Conservation (phyloP, 1,140 invertebrate genomes). For the Mya arenaria region DNA sequence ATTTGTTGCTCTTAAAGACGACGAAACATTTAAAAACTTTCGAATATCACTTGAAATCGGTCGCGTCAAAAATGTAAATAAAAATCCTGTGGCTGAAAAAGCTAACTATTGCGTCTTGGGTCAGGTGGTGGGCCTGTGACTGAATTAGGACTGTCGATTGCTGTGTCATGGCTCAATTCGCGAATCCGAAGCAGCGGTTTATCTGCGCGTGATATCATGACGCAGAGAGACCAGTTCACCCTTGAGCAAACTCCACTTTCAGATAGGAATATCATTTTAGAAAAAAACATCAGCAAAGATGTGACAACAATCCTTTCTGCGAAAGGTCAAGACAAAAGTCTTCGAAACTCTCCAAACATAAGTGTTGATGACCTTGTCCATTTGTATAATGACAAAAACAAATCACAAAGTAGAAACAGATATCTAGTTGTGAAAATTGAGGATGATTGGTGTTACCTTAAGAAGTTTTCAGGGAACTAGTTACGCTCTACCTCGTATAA, state of each 20-base stretch:
- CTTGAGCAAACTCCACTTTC: slow-evolving; percentile 3
- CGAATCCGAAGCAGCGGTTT: slow-evolving; percentile 16
- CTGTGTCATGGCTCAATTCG: slow-evolving; percentile 23
- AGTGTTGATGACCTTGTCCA: slow-evolving; percentile 9
- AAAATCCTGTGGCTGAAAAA: slow-evolving; percentile 55
- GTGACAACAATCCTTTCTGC: slow-evolving; percentile 11
- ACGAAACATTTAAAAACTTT: background rate
- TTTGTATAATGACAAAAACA: background rate
- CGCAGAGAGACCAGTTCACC: slow-evolving; percentile 37
- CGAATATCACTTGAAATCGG: slow-evolving; percentile 37
- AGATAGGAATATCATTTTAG: slow-evolving; percentile 28
- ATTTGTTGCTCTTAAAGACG: slow-evolving; percentile 28
- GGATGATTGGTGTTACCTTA: slow-evolving; percentile 30
- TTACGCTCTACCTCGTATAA: background rate
- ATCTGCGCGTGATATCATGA: slow-evolving; percentile 25
- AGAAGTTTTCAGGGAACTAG: slow-evolving; percentile 28
- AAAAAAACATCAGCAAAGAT: background rate
- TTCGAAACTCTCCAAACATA: background rate
- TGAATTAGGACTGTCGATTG: background rate
- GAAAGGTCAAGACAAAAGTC: background rate
- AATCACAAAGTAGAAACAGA: background rate
- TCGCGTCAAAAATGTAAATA: slow-evolving; percentile 46
- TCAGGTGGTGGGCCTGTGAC: slow-evolving; percentile 9
- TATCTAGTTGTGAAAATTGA: slow-evolving; percentile 16
- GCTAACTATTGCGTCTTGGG: slow-evolving; percentile 25